Evolutionary conservation across 2,888 invertebrate species (phyloP).

Genomic region (Latrodectus hesperus): DNA sequence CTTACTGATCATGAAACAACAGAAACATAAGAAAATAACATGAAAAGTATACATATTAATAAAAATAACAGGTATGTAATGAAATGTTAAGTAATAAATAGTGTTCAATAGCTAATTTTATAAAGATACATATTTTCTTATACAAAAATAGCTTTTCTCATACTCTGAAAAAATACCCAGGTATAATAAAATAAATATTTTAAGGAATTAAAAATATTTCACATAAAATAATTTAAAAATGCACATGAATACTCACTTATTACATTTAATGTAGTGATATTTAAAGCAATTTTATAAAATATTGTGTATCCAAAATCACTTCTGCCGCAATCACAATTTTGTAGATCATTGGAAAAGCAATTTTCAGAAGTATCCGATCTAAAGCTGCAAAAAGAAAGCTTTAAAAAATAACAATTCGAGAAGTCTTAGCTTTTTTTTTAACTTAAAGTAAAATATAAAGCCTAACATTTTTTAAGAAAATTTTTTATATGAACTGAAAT

Average conservation of each 20-base stretch:
- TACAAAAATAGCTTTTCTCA: too few relatives aligned
- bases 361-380: constrained; percentile 44
- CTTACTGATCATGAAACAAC: too few relatives aligned
- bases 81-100: too few relatives aligned
- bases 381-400: constrained; percentile 24
- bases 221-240: not conserved
- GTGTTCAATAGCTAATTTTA: too few relatives aligned
- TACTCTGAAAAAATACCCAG: not conserved
- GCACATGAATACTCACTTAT: constrained; percentile 33
- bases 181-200: not conserved
- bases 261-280: constrained; percentile 41
- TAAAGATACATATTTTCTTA: too few relatives aligned
- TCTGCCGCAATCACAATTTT: constrained; percentile 46
- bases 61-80: too few relatives aligned
- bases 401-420: not conserved
- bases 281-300: constrained; percentile 56
- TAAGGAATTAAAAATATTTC: not conserved
- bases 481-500: too few relatives aligned
- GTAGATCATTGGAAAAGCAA: constrained; percentile 21
- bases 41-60: too few relatives aligned
- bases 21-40: too few relatives aligned
- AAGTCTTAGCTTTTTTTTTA: too few relatives aligned
- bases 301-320: constrained; percentile 46
- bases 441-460: too few relatives aligned
- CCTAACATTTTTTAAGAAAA: too few relatives aligned